Conservation (phyloP, 2,113 vertebrate genomes). For the Scatophagus argus region DNA sequence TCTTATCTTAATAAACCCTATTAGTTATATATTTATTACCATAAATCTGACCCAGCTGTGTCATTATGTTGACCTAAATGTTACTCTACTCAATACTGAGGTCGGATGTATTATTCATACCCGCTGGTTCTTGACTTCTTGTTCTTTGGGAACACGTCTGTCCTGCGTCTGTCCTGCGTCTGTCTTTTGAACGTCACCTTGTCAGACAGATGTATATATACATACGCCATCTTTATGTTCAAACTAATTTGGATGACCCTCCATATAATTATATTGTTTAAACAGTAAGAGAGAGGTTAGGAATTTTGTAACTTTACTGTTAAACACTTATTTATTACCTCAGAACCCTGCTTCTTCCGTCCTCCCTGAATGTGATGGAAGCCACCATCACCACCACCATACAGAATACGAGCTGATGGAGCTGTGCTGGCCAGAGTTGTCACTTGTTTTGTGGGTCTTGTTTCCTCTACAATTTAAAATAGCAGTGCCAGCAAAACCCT, state of each 20-base stretch:
- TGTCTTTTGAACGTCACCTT: background rate
- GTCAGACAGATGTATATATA: background rate
- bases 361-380: background rate
- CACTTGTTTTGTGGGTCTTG: no score
- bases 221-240: background rate
- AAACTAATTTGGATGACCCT: background rate
- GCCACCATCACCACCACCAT: background rate
- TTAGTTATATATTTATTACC: background rate
- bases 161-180: no score
- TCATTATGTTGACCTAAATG: background rate
- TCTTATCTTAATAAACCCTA: background rate
- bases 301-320: background rate
- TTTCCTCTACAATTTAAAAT: constrained; percentile 33
- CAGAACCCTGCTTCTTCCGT: background rate
- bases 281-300: background rate
- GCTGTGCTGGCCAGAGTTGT: no score
- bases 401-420: no score
- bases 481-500: background rate
- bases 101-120: background rate
- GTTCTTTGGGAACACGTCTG: background rate
- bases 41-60: background rate
- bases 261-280: background rate
- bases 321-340: constrained; percentile 22
- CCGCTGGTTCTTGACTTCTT: background rate
- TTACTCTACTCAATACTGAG: background rate